These are phyloP conservation scores for Buceros bicornis DNA, from an alignment of 2,797 vertebrate species.

Conservation along the genomic window DNA sequence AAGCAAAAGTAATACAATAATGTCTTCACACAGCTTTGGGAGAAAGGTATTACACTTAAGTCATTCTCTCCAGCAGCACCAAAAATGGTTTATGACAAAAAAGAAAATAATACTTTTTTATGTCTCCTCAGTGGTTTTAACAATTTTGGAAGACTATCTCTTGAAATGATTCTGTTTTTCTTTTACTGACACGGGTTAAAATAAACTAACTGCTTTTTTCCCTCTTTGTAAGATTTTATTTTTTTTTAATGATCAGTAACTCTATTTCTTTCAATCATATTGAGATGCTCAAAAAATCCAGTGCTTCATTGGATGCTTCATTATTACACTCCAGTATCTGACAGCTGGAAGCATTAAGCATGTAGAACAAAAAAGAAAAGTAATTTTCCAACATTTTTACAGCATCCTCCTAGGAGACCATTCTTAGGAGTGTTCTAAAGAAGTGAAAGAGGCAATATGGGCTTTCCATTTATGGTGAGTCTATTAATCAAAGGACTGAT, in stretches of 20 bases:
- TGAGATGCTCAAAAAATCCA: background rate
- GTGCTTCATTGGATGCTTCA: background rate
- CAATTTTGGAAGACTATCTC: background rate
- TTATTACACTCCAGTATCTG: background rate
- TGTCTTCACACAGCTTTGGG: background rate
- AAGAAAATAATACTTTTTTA: background rate
- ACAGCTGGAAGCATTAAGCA: background rate
- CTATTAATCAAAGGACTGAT: background rate
- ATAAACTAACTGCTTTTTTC: background rate
- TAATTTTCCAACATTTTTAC: slow-evolving; percentile 6
- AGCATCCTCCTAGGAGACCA: background rate
- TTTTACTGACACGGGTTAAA: background rate
- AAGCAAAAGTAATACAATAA: slow-evolving; percentile 2
- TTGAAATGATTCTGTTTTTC: background rate
- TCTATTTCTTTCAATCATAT: background rate
- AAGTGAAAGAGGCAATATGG: background rate
- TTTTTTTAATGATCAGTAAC: background rate
- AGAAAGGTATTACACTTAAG: slow-evolving; percentile 22
- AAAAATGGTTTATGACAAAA: background rate
- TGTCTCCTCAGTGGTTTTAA: background rate
- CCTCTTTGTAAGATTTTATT: background rate
- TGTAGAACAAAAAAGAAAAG: slow-evolving; percentile 9
- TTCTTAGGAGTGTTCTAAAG: background rate
- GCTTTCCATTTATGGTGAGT: background rate
- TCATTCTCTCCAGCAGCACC: background rate